A percentile compares a stretch with the other conserved stretches of the same genome.
These are phyloP conservation scores for Crax fasciolata DNA, from an alignment of 2,797 vertebrate species.

Conservation along the genomic window DNA sequence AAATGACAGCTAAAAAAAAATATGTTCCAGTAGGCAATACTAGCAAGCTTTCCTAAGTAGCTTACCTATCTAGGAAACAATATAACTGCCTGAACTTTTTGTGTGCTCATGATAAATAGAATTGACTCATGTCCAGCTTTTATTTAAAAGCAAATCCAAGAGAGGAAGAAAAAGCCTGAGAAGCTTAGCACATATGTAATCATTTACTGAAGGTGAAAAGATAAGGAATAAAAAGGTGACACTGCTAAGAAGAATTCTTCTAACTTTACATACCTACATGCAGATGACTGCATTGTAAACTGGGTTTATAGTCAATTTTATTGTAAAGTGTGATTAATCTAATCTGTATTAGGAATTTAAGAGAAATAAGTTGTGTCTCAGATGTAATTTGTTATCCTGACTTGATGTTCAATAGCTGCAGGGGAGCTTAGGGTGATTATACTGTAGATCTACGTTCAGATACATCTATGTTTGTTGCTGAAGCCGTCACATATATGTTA, in stretches of 20 bases:
- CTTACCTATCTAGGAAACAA: background rate
- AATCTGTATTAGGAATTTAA: background rate
- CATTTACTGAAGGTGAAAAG: background rate
- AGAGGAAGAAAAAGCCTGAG: background rate
- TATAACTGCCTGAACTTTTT: background rate
- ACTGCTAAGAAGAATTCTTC: background rate
- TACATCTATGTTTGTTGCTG: background rate
- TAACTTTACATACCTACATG: background rate
- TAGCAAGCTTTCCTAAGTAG: background rate
- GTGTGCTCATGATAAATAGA: background rate
- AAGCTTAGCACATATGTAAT: background rate
- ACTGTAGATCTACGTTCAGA: background rate
- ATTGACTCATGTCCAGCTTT: background rate
- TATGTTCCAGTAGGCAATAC: background rate
- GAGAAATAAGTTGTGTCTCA: background rate
- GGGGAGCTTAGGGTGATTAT: background rate
- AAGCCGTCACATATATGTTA: background rate
- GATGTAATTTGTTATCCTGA: background rate
- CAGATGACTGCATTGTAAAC: background rate
- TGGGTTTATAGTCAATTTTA: background rate
- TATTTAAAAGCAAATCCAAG: background rate
- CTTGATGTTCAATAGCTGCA: background rate
- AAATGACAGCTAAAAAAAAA: background rate
- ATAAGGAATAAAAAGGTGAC: background rate
- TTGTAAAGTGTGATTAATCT: background rate